Conservation (phyloP, 2,113 vertebrate species). For the Mustelus asterias region DNA sequence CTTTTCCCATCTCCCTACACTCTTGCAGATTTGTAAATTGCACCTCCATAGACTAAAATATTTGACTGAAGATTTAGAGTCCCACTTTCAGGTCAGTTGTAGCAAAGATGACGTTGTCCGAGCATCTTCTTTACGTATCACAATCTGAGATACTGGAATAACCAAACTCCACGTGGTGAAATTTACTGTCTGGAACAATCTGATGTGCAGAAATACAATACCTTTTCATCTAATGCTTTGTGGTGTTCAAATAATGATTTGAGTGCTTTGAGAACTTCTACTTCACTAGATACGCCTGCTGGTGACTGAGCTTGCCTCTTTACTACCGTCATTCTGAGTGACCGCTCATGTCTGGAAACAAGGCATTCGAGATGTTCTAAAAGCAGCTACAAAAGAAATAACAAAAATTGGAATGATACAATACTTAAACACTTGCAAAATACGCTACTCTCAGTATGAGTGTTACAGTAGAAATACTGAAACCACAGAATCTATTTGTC, state of each 20-base stretch:
- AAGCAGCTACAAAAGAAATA: conserved; percentile 62
- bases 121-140: not conserved
- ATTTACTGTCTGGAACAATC: not conserved
- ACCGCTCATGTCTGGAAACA: conserved; percentile 88
- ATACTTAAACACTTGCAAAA: not conserved
- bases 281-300: conserved; percentile 93
- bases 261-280: conserved; percentile 95
- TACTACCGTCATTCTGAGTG: conserved; percentile 92
- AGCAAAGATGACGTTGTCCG: not conserved
- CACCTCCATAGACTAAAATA: not conserved
- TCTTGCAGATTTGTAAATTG: too few relatives aligned
- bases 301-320: conserved; percentile 93
- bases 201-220: conserved; percentile 42
- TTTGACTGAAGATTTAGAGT: not conserved
- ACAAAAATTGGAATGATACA: not conserved
- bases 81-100: not conserved
- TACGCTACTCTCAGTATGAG: not conserved
- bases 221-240: conserved; percentile 97
- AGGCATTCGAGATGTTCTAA: conserved; percentile 93
- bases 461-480: not conserved
- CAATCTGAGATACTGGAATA: not conserved
- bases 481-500: not conserved
- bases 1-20: not conserved
- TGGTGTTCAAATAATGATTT: conserved; percentile 98
- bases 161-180: not conserved